Conservation (phyloP, 2,888 invertebrate species). For the Flexamia atlantica region DNA sequence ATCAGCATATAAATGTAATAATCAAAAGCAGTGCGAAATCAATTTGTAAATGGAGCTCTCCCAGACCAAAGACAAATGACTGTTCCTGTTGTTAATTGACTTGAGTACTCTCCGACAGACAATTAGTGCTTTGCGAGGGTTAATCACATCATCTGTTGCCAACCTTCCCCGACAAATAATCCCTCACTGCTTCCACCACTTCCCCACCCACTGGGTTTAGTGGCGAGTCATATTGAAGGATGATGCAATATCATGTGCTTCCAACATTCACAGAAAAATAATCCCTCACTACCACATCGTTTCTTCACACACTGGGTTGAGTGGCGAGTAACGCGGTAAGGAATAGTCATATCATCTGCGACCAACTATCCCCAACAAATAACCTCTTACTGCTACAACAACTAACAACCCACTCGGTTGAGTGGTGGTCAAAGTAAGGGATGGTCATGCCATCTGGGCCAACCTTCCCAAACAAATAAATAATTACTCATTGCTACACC, state of each 20-base stretch:
- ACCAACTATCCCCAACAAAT: no score
- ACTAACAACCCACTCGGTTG: no score
- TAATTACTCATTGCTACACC: slow-evolving; percentile 31
- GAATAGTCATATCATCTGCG: no score
- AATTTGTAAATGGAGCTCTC: slow-evolving; percentile 53
- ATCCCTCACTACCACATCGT: no score
- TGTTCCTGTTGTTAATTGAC: slow-evolving; percentile 52
- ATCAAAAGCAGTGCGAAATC: slow-evolving; percentile 31
- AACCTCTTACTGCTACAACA: no score
- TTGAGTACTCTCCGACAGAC: slow-evolving; percentile 48
- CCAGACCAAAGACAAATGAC: slow-evolving; percentile 58
- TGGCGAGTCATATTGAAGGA: no score
- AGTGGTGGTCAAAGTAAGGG: no score
- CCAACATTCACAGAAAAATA: no score
- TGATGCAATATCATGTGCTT: no score
- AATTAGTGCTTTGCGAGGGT: slow-evolving; percentile 56
- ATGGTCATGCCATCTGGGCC: slow-evolving; percentile 53
- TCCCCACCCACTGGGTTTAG: background rate
- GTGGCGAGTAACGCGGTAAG: no score
- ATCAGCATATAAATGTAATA: background rate
- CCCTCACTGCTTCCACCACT: slow-evolving; percentile 30
- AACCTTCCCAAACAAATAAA: slow-evolving; percentile 49
- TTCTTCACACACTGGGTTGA: no score
- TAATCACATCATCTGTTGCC: slow-evolving; percentile 59
- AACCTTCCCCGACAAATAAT: slow-evolving; percentile 52